Percentiles rank a stretch among this genome's conserved stretches.
Evolutionary conservation across 2,797 vertebrate genomes (phyloP).

Genomic region (Cyprinodon diabolis): DNA sequence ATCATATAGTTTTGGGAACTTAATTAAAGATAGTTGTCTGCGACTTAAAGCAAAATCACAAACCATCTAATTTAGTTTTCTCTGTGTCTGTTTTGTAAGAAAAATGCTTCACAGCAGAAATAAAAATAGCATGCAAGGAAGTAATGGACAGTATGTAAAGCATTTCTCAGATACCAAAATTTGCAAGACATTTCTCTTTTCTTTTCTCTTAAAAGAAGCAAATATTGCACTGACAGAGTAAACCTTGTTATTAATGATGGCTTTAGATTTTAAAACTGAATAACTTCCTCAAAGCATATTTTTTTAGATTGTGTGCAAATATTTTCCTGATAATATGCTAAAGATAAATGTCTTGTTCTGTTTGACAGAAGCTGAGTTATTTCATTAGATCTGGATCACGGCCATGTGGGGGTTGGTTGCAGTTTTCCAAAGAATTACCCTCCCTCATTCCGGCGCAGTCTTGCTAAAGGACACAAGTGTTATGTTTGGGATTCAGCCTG

Average conservation of each 20-base stretch:
- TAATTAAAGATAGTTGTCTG: neutral
- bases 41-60: neutral
- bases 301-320: neutral
- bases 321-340: neutral
- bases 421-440: constrained; percentile 8
- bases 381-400: neutral
- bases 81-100: neutral
- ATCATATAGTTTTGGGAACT: neutral
- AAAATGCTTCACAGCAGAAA: neutral
- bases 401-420: neutral
- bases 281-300: neutral
- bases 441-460: neutral
- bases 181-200: constrained; percentile 7
- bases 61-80: neutral
- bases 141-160: neutral
- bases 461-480: neutral
- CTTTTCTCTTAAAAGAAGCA: constrained; percentile 1
- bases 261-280: no score
- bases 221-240: neutral
- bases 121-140: neutral
- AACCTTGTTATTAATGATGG: neutral
- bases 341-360: neutral
- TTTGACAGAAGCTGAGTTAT: constrained; percentile 2
- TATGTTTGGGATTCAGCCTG: neutral
- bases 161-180: neutral